Evolutionary conservation across 2,888 invertebrate species (phyloP).

Genomic region (Cephalotes varians): DNA sequence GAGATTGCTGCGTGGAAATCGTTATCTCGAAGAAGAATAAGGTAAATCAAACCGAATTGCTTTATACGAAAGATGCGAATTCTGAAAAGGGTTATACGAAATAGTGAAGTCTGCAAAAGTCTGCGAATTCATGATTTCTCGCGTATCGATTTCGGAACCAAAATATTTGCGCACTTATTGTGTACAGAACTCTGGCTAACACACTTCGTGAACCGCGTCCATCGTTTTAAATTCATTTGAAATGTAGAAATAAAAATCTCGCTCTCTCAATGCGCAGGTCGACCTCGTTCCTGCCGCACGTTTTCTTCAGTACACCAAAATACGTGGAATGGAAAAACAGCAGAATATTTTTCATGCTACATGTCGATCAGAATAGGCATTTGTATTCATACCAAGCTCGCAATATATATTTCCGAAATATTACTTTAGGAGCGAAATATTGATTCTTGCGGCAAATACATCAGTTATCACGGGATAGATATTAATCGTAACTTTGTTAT

Average conservation of each 20-base stretch:
- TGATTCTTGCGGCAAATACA: conserved; percentile 21
- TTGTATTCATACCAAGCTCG: conserved; percentile 44
- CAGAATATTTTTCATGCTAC: conserved; percentile 53
- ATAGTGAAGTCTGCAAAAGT: background rate
- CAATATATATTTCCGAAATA: conserved; percentile 51
- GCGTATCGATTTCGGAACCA: background rate
- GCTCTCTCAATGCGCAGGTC: conserved; percentile 30
- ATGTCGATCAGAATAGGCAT: conserved; percentile 51
- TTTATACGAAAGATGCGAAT: background rate
- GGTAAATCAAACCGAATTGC: background rate
- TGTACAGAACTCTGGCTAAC: background rate
- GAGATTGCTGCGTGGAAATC: background rate
- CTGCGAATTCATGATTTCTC: background rate
- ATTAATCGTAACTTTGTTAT: conserved; percentile 25
- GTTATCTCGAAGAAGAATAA: background rate
- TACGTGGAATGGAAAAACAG: conserved; percentile 47
- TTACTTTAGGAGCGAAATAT: conserved; percentile 39
- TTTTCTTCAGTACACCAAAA: conserved; percentile 50
- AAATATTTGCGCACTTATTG: conserved; percentile 13
- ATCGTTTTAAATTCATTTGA: conserved; percentile 28
- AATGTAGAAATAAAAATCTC: conserved; percentile 40
- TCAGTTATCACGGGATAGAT: conserved; percentile 1
- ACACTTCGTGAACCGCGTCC: background rate
- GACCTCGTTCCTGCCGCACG: conserved; percentile 41
- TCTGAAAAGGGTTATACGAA: background rate